Evolutionary conservation across 2,113 vertebrate genomes (phyloP), one percentile per base, ranked within the genome.

Genomic region (Rhipidura dahli): DNA sequence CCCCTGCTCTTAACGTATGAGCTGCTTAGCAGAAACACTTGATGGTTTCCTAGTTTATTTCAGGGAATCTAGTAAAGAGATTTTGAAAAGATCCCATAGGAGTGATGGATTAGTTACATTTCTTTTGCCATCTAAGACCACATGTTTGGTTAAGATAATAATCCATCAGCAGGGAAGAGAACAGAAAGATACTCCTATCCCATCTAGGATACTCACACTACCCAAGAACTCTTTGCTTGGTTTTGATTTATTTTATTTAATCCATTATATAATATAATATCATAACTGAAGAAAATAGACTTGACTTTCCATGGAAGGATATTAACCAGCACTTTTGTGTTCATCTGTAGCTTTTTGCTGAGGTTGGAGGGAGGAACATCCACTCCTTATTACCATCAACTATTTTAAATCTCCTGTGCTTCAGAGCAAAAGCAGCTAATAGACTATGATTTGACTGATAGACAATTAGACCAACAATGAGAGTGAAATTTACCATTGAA

Each of bases 361-460:
- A 44, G 56, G 51, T 59, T 89, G 63, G 20, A 94, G 27, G 24
- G 60, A 65, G 92, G 28, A 44, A 53, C 8, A 76, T 70, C n/a
- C 80, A 10, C 39, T 93, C 49, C 54, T 17, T 87, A 31, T 82
- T 90, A 71, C 33, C 18, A n/a, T 66, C 50, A 78, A 5, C 35
- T 94, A 40, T 91, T 93, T 50, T 37, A 93, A 97, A 95, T 91
- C 66, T 82, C 73, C 53, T 93, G 11, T 50, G 49, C 23, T 90
- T 88, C 40, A 66, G 72, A 88, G 51, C 26, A 83, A 95, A 81
- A 85, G 63, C 10, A 27, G 24, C 13, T 53, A 44, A 68, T 40
- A 83, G 10, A 11, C 9, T 20, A 53, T 60, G n/a, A 47, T 31
- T 96, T 89, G 49, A 91, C 57, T 77, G 42, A 93, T 75, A 87